Evolutionary conservation across 2,888 invertebrate species (phyloP).

Genomic region (Chymomyza fuscimana): DNA sequence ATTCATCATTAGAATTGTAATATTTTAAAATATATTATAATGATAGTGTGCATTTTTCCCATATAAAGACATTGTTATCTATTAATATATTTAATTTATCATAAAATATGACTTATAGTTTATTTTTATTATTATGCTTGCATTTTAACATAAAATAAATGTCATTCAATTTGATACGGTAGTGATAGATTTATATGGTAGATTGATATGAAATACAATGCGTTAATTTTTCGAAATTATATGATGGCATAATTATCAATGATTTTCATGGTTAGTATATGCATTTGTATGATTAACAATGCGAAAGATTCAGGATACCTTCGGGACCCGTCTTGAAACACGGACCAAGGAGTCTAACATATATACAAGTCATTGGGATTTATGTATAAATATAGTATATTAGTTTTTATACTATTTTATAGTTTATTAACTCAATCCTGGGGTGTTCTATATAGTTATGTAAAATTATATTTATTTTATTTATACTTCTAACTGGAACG

Average conservation of each 20-base stretch:
- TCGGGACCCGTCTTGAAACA: too few species aligned
- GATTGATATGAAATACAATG: constrained; percentile 40
- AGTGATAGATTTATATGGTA: constrained; percentile 47
- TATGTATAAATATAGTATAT: constrained; percentile 80
- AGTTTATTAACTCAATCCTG: constrained; percentile 43
- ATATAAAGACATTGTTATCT: constrained; percentile 82
- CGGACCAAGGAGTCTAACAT: too few species aligned
- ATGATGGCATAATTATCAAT: constrained; percentile 37
- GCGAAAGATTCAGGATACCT: too few species aligned
- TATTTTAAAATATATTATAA: constrained; percentile 59
- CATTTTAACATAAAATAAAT: constrained; percentile 48
- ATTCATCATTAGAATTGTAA: constrained; percentile 75
- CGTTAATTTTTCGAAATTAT: constrained; percentile 46
- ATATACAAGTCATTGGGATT: too few species aligned
- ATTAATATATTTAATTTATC: constrained; percentile 74
- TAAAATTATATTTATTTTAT: constrained; percentile 51
- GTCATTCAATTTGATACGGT: constrained; percentile 49
- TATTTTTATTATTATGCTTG: constrained; percentile 47
- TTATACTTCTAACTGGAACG: constrained; percentile 52
- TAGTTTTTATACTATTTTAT: constrained; percentile 46
- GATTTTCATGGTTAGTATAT: constrained; percentile 44
- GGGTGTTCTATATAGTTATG: constrained; percentile 68
- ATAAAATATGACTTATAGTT: constrained; percentile 37
- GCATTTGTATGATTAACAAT: constrained; percentile 14
- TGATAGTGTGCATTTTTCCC: constrained; percentile 78